These are phyloP conservation scores for Andrena dorsata DNA, from an alignment of 2,888 invertebrate species.

Conservation along the genomic window DNA sequence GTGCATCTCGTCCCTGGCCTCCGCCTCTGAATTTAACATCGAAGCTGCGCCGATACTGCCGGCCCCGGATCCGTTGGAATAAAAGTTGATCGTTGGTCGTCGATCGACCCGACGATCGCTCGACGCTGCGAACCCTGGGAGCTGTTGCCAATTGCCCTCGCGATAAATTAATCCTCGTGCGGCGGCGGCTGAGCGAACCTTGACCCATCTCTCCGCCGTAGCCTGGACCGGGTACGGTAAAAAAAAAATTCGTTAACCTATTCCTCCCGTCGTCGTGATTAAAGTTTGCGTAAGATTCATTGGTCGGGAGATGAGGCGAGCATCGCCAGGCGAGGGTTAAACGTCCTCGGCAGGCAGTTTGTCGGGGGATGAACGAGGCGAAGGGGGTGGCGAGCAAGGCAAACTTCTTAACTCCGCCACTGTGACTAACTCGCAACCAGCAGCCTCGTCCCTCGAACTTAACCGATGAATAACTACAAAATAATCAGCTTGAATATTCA, in stretches of 20 bases:
- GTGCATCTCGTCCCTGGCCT: slow-evolving; percentile 65
- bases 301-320: not conserved
- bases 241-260: not conserved
- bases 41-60: slow-evolving; percentile 43
- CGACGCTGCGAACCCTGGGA: not conserved
- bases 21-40: slow-evolving; percentile 60
- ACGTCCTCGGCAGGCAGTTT: slow-evolving; percentile 25
- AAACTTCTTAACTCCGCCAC: slow-evolving; percentile 76
- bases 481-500: slow-evolving; percentile 82
- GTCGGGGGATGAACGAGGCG: slow-evolving; percentile 12
- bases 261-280: not conserved
- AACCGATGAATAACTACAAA: slow-evolving; percentile 80
- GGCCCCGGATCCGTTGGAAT: not conserved
- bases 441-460: slow-evolving; percentile 69
- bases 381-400: slow-evolving; percentile 43
- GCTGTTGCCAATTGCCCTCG: slow-evolving; percentile 71
- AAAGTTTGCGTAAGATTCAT: not conserved
- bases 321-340: slow-evolving; percentile 14
- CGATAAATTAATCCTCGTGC: slow-evolving; percentile 70
- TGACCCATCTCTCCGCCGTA: no score
- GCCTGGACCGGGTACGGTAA: no score
- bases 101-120: slow-evolving; percentile 11
- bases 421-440: slow-evolving; percentile 69
- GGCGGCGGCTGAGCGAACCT: no score
- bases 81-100: slow-evolving; percentile 29